Evolutionary conservation across 2,888 invertebrate genomes (phyloP).

Genomic region (Callyntrura sp.): DNA sequence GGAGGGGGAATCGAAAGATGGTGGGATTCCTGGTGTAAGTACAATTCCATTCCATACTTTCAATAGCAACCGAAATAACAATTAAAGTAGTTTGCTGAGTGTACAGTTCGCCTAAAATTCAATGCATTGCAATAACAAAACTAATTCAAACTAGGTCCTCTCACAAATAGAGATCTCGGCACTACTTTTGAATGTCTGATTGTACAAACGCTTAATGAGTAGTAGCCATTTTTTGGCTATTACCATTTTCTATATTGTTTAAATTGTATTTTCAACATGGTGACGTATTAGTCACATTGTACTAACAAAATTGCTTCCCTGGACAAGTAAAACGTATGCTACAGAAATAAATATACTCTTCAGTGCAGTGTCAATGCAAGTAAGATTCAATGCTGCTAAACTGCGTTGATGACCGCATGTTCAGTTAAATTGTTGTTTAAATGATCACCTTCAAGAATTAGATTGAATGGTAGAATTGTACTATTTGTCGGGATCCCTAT

Average conservation of each 20-base stretch:
- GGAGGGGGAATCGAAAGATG: slow-evolving; percentile 70
- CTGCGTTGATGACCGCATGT: slow-evolving; percentile 43
- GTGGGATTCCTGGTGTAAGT: slow-evolving; percentile 63
- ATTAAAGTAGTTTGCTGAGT: no score
- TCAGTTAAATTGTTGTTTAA: neutral
- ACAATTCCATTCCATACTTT: neutral
- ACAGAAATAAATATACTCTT: neutral
- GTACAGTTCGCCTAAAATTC: no score
- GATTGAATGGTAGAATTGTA: neutral
- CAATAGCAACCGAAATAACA: neutral
- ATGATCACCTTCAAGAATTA: neutral
- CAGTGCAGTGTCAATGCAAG: neutral
- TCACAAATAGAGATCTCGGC: neutral
- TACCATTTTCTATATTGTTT: neutral
- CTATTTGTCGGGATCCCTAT: neutral
- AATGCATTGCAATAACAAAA: neutral
- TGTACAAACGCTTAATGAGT: neutral
- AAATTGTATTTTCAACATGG: neutral
- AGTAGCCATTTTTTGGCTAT: neutral
- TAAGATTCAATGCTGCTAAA: slow-evolving; percentile 15
- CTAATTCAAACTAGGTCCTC: neutral
- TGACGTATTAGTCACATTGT: neutral
- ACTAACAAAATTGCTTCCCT: slow-evolving; percentile 22
- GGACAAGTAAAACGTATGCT: neutral
- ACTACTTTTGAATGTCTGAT: neutral